Evolutionary conservation across 2,113 vertebrate species (phyloP), one percentile per base, ranked within the genome.

Genomic region (Rhinolophus ferrumequinum): DNA sequence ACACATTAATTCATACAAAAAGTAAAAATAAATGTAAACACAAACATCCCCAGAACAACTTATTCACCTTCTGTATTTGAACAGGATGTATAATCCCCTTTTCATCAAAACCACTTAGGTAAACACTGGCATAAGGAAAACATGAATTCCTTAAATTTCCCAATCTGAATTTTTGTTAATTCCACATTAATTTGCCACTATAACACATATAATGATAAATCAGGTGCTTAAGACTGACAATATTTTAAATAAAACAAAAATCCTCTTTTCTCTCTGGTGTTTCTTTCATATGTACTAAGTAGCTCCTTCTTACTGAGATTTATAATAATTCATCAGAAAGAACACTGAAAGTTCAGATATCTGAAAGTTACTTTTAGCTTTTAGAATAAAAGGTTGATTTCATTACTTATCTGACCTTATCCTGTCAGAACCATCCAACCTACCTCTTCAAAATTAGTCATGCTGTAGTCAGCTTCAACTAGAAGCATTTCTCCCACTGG

Each of bases 341-440:
- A 73, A 26, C 84, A 92, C 3, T 79, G 30, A 90, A 95, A 66
- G 58, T 70, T 41, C 24, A 76, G 18, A 41, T 18, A 80, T 91
- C 66, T 92, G 60, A 79, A 77, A 60, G 50, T 41, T 41, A 93
- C 38, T 94, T 97, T 80, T 16, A 85, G 19, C 41, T 93, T 87
- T 75, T 85, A 82, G 77, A 90, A 92, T 80, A 70, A 95, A 92
- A 91, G 91, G 56, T 33, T 81, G 70, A 77, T 52, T 91, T 73
- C 54, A 67, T 76, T 84, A 84, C 5, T 76, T 90, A 41, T 44
- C 70, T 82, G 54, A 91, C 58, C 41, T 44, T 64, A 94, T 35
- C 62, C 13, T 56, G 21, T 85, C 79, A 92, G 73, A 96, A 54
- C 8, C 30, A 87, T 54, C 28, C 52, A 95, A 72, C 19, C 41